Evolutionary conservation across 2,888 invertebrate species (phyloP).

Genomic region (Acanthosepion pharaonis): DNA sequence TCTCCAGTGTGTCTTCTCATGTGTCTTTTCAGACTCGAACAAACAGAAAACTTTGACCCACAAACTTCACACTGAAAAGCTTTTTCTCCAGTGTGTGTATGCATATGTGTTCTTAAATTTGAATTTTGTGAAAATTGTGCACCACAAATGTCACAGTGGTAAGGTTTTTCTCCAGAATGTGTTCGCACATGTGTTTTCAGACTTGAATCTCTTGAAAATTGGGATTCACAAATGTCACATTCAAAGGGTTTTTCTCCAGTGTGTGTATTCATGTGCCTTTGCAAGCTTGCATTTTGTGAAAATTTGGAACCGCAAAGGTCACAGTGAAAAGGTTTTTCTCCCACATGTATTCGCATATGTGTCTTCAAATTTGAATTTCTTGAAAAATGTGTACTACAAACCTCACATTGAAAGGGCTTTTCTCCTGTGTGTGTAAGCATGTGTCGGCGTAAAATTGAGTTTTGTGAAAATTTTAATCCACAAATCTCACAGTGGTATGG

Average conservation of each 20-base stretch:
- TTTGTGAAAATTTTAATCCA: neutral
- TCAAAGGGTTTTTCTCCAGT: neutral
- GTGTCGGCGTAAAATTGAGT: neutral
- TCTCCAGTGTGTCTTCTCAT: neutral
- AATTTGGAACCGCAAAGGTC: neutral
- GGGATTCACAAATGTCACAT: neutral
- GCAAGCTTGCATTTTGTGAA: neutral
- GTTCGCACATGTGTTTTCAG: neutral
- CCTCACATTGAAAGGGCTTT: conserved; percentile 47
- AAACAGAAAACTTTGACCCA: neutral
- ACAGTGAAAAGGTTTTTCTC: conserved; percentile 48
- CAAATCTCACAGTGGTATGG: conserved; percentile 48
- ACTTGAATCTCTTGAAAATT: neutral
- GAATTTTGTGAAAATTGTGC: neutral
- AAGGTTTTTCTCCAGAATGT: neutral
- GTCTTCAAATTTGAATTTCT: conserved; percentile 45
- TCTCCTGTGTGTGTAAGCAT: conserved; percentile 49
- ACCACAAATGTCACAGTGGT: neutral
- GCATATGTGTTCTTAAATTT: neutral
- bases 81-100: neutral
- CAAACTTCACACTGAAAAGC: neutral
- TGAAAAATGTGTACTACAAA: conserved; percentile 48
- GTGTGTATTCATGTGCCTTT: neutral
- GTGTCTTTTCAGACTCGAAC: neutral
- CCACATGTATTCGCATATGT: conserved; percentile 47